phyloP scores from a whole-genome alignment of 2,888 invertebrate species.

The Tholera decimalis region DNA sequence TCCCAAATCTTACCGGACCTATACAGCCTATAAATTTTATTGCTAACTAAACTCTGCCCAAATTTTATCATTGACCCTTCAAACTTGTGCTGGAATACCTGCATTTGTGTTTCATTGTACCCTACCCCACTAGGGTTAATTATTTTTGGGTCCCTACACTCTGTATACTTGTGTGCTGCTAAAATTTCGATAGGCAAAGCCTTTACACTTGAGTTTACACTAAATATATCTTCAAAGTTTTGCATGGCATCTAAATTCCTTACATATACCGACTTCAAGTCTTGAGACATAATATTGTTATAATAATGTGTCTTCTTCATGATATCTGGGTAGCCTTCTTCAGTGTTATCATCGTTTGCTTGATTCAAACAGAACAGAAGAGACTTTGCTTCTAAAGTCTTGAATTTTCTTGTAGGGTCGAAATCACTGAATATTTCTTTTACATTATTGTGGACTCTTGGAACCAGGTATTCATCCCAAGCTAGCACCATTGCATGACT shows the following conservation, averaged over 20 bases:
- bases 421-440: constrained; percentile 90
- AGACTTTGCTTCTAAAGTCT: constrained; percentile 78
- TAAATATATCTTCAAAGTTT: constrained; percentile 85
- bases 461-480: constrained; percentile 93
- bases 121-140: constrained; percentile 78
- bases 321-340: constrained; percentile 83
- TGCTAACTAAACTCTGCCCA: constrained; percentile 84
- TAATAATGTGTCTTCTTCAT: constrained; percentile 88
- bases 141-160: constrained; percentile 84
- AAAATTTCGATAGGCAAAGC: constrained; percentile 80
- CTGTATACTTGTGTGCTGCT: constrained; percentile 87
- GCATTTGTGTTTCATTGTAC: constrained; percentile 87
- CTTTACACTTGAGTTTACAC: constrained; percentile 75
- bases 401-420: constrained; percentile 83
- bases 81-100: constrained; percentile 87
- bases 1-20: constrained; percentile 89
- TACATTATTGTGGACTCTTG: constrained; percentile 90
- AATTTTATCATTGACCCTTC: constrained; percentile 90
- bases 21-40: constrained; percentile 87
- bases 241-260: constrained; percentile 86
- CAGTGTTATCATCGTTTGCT: constrained; percentile 85
- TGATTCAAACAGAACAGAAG: constrained; percentile 87
- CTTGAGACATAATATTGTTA: constrained; percentile 72
- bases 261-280: constrained; percentile 77
- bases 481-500: constrained; percentile 91